These are phyloP conservation scores for Enteromius thamalakanensis DNA, from an alignment of 2,797 vertebrate genomes.

Conservation along the genomic window DNA sequence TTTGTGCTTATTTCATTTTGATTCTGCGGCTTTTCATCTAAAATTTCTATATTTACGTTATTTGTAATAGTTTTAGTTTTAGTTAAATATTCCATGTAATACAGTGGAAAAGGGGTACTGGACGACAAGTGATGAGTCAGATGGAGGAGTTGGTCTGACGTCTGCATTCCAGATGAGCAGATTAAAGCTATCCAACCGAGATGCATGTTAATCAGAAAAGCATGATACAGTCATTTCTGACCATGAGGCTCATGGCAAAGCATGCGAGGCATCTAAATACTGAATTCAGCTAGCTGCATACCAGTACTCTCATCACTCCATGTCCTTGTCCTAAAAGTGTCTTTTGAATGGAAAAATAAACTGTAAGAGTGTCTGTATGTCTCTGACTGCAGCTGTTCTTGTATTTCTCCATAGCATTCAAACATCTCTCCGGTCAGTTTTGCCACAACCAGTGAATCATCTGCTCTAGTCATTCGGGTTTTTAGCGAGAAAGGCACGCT, in stretches of 20 bases:
- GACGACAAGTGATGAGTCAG: background rate
- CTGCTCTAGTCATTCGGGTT: conserved; percentile 88
- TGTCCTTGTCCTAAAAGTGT: background rate
- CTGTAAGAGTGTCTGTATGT: background rate
- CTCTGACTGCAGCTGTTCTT: background rate
- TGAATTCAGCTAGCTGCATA: background rate
- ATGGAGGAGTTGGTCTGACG: background rate
- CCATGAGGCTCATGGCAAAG: background rate
- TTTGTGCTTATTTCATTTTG: background rate
- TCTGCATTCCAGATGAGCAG: conserved; percentile 21
- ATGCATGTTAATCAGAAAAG: background rate
- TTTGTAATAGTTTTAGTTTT: background rate
- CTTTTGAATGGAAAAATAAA: background rate
- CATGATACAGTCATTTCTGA: background rate
- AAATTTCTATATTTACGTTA: background rate
- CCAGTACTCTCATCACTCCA: background rate
- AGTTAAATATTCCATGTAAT: background rate
- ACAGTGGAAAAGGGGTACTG: background rate
- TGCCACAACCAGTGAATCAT: conserved; percentile 89
- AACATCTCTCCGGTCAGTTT: conserved; percentile 89
- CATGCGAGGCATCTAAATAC: background rate
- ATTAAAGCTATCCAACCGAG: conserved; percentile 2
- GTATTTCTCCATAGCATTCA: conserved; percentile 81
- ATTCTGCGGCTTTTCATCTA: background rate
- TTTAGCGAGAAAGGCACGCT: conserved; percentile 94